A percentile compares a stretch with the other conserved stretches of the same genome.
Evolutionary conservation across 1,140 invertebrate species (phyloP).

Genomic region (Monochamus saltuarius): DNA sequence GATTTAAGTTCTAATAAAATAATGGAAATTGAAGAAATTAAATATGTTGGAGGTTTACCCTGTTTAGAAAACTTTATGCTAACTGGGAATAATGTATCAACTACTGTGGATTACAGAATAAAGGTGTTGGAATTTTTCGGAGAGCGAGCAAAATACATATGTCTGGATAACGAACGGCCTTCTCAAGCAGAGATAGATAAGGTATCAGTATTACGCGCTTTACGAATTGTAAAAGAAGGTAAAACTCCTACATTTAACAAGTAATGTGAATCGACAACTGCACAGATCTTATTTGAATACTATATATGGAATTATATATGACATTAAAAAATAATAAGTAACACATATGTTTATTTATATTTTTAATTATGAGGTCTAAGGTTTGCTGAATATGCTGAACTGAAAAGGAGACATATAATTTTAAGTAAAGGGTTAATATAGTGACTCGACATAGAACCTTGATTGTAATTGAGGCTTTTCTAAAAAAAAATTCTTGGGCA

Average conservation of each 20-base stretch:
- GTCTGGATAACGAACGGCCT: slow-evolving; percentile 83
- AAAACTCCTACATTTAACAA: slow-evolving; percentile 37
- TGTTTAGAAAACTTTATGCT: slow-evolving; percentile 83
- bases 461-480: too few relatives aligned
- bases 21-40: slow-evolving; percentile 76
- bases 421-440: too few relatives aligned
- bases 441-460: too few relatives aligned
- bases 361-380: too few relatives aligned
- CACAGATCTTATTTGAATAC: too few relatives aligned
- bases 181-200: slow-evolving; percentile 89
- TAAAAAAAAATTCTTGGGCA: too few relatives aligned
- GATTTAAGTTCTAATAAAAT: slow-evolving; percentile 87
- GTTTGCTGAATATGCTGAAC: too few relatives aligned
- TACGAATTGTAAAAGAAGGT: slow-evolving; percentile 60
- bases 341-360: too few relatives aligned
- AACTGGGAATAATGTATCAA: slow-evolving; percentile 87
- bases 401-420: too few relatives aligned
- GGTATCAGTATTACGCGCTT: slow-evolving; percentile 82
- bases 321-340: too few relatives aligned
- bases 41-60: slow-evolving; percentile 76
- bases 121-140: slow-evolving; percentile 85
- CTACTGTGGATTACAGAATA: slow-evolving; percentile 84
- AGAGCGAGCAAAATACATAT: slow-evolving; percentile 72
- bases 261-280: too few relatives aligned
- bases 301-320: too few relatives aligned